Conservation (phyloP, 2,797 vertebrate species). For the Euphonia xanthogaster region DNA sequence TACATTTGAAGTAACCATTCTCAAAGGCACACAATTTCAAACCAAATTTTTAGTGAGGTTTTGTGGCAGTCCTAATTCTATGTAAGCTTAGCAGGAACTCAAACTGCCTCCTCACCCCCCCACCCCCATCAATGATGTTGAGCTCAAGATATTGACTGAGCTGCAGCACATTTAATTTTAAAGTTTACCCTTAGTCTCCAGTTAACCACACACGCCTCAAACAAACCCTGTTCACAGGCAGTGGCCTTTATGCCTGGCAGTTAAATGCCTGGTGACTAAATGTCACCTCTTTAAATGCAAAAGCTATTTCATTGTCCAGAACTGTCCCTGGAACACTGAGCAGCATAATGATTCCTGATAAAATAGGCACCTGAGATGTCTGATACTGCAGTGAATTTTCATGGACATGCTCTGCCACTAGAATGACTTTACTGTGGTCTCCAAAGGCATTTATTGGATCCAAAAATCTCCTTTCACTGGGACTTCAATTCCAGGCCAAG, state of each 20-base stretch:
- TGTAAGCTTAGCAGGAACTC: background rate
- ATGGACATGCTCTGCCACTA: background rate
- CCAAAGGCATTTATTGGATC: background rate
- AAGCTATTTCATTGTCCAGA: slow-evolving; percentile 27
- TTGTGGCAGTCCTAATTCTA: background rate
- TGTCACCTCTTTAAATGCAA: background rate
- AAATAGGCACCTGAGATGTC: slow-evolving; percentile 19
- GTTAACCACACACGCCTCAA: background rate
- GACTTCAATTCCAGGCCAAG: background rate
- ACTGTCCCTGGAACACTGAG: slow-evolving; percentile 27
- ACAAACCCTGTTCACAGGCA: background rate
- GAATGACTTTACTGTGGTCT: background rate
- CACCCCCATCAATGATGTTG: background rate
- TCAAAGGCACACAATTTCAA: background rate
- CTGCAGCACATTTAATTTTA: background rate
- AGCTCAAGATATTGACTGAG: background rate
- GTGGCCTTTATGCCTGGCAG: background rate
- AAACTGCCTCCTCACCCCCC: background rate
- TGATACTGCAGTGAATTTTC: slow-evolving; percentile 21
- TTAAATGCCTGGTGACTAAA: slow-evolving; percentile 8
- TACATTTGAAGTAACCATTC: background rate
- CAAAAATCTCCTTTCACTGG: background rate
- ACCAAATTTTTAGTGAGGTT: background rate
- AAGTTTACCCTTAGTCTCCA: background rate
- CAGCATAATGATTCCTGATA: slow-evolving; percentile 16